phyloP scores from a whole-genome alignment of 2,888 invertebrate genomes.

The Dicycla oo region DNA sequence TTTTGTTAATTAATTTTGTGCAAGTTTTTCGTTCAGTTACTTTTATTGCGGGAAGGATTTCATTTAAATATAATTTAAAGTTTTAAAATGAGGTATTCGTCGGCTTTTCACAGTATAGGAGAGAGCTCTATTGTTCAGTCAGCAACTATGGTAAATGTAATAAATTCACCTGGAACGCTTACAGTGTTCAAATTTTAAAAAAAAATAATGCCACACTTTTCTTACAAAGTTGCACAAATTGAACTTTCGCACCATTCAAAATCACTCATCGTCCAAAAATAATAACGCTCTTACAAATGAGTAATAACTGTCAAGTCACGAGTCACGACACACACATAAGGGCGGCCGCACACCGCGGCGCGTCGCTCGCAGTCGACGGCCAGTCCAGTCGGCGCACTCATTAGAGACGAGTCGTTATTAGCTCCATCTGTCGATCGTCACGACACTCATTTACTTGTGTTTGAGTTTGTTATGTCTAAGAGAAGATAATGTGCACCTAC shows the following conservation, averaged over 20 bases:
- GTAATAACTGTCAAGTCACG: slow-evolving; percentile 6
- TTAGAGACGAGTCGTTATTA: slow-evolving; percentile 65
- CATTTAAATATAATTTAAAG: slow-evolving; percentile 21
- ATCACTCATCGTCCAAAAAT: slow-evolving; percentile 13
- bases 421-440: slow-evolving; percentile 72
- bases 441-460: slow-evolving; percentile 65
- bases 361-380: slow-evolving; percentile 13
- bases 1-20: slow-evolving; percentile 53
- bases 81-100: slow-evolving; percentile 19
- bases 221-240: too few relatives aligned
- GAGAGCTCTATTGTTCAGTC: background rate
- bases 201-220: too few relatives aligned
- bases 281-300: slow-evolving; percentile 6
- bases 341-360: slow-evolving; percentile 24
- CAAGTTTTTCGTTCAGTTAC: slow-evolving; percentile 42
- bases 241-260: background rate
- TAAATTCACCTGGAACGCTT: background rate
- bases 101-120: too few relatives aligned
- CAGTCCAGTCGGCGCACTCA: slow-evolving; percentile 39
- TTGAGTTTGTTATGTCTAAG: slow-evolving; percentile 34
- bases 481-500: slow-evolving; percentile 11
- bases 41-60: slow-evolving; percentile 35
- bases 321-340: slow-evolving; percentile 22
- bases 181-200: background rate
- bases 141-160: background rate